Evolutionary conservation across 2,113 vertebrate genomes (phyloP).

Genomic region (Neolamprologus fasciatus): DNA sequence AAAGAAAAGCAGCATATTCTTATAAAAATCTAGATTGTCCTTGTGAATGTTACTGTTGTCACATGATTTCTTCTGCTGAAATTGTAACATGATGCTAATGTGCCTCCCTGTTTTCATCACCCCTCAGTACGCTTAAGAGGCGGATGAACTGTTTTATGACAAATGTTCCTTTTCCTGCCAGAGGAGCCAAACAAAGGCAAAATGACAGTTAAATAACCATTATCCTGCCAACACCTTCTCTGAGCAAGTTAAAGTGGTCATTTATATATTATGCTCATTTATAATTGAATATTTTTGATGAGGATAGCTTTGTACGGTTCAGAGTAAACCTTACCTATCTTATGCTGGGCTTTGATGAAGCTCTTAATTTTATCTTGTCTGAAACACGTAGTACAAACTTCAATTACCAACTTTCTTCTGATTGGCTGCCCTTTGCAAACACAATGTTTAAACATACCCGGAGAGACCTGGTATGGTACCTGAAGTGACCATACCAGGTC

Average conservation of each 20-base stretch:
- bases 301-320: not conserved
- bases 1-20: not conserved
- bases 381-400: not conserved
- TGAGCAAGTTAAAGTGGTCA: not conserved
- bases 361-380: not conserved
- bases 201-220: not conserved
- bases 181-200: not conserved
- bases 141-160: conserved; percentile 3
- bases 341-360: not conserved
- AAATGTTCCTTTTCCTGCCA: not conserved
- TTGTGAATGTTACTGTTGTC: not conserved
- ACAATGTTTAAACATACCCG: not conserved
- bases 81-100: not conserved
- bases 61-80: not conserved
- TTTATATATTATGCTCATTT: not conserved
- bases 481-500: not conserved
- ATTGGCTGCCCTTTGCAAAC: not conserved
- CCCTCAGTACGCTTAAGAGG: not conserved
- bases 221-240: not conserved
- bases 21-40: not conserved
- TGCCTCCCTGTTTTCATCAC: not conserved
- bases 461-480: not conserved
- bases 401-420: not conserved
- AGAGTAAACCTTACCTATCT: not conserved
- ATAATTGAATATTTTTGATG: not conserved